phyloP scores from a whole-genome alignment of 2,888 invertebrate genomes.

The Ochropleura leucogaster region DNA sequence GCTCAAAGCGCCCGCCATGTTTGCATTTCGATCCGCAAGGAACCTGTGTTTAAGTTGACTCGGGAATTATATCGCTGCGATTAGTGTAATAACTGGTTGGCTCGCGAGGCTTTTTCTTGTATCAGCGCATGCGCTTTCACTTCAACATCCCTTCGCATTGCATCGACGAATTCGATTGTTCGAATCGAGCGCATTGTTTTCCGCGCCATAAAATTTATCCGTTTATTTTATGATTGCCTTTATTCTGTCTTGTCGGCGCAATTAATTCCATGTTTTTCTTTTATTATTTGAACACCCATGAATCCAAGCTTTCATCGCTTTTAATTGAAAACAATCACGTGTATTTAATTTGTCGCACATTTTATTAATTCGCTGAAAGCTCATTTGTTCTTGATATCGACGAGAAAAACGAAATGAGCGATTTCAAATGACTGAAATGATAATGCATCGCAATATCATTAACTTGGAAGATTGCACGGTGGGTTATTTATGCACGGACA shows the following conservation, averaged over 20 bases:
- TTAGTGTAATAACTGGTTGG: constrained; percentile 91
- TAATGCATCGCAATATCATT: constrained; percentile 83
- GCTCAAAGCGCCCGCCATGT: constrained; percentile 90
- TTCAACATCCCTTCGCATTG: constrained; percentile 81
- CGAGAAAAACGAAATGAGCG: constrained; percentile 75
- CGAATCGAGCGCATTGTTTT: constrained; percentile 85
- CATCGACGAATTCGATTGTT: constrained; percentile 84
- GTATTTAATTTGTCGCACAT: constrained; percentile 61
- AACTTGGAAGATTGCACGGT: constrained; percentile 79
- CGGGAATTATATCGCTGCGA: constrained; percentile 90
- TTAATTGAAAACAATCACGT: constrained; percentile 69
- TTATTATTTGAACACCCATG: constrained; percentile 67
- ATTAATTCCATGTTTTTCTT: constrained; percentile 72
- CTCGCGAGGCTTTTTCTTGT: constrained; percentile 85
- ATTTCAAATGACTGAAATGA: constrained; percentile 78
- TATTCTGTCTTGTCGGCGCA: constrained; percentile 74
- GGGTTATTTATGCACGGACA: constrained; percentile 80
- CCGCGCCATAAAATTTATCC: constrained; percentile 82
- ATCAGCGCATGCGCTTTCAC: constrained; percentile 84
- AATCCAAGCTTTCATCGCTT: constrained; percentile 63
- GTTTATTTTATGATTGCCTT: constrained; percentile 81
- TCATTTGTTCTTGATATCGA: constrained; percentile 60
- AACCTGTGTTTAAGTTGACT: constrained; percentile 91
- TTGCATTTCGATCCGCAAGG: constrained; percentile 90
- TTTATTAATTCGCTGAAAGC: constrained; percentile 61